A percentile compares a stretch with the other conserved stretches of the same genome.
Evolutionary conservation across 2,113 vertebrate species (phyloP).

Genomic region (Lepus europaeus): DNA sequence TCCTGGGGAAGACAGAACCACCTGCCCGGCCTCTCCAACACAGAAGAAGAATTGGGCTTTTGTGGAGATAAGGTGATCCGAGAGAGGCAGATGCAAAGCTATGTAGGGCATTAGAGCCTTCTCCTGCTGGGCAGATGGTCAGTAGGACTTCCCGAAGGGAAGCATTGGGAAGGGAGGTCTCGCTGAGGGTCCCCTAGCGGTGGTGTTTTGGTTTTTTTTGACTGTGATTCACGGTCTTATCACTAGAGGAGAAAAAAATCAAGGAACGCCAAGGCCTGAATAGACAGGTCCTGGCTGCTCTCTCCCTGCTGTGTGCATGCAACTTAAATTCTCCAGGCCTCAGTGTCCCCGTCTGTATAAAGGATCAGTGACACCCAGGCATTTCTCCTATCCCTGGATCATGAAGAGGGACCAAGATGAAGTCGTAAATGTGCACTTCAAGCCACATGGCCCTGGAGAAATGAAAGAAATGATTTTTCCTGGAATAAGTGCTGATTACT

Average conservation of each 20-base stretch:
- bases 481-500: constrained; percentile 66
- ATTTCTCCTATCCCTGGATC: background rate
- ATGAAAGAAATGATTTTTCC: constrained; percentile 64
- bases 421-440: background rate
- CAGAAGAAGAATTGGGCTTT: constrained; percentile 43
- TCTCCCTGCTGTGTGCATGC: background rate
- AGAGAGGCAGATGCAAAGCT: background rate
- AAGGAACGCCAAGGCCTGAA: background rate
- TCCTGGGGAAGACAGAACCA: constrained; percentile 52
- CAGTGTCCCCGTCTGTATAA: background rate
- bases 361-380: no score
- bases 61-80: constrained; percentile 38
- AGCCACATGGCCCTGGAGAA: background rate
- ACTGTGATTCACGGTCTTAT: background rate
- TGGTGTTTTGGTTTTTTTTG: constrained; percentile 1
- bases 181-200: background rate
- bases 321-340: background rate
- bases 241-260: background rate
- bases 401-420: background rate
- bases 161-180: no score
- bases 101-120: no score
- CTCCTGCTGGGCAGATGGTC: background rate
- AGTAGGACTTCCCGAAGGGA: rapidly evolving
- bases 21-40: constrained; percentile 39
- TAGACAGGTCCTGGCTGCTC: background rate